Percentiles rank a stretch among this genome's conserved stretches.
These are phyloP conservation scores for Oreochromis spilurus DNA, from an alignment of 2,113 vertebrate genomes.

Conservation along the genomic window DNA sequence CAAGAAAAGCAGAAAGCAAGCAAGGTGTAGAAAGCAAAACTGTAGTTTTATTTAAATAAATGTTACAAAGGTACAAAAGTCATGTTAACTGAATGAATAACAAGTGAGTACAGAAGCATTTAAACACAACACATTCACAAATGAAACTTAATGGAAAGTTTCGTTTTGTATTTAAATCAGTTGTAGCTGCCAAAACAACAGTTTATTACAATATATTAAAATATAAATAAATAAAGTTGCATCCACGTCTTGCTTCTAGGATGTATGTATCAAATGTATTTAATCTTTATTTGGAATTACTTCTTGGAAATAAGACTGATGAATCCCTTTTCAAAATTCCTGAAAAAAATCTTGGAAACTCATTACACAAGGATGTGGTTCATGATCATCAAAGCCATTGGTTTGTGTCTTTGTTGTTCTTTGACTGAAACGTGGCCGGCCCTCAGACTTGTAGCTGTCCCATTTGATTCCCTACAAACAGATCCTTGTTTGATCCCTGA, in stretches of 20 bases:
- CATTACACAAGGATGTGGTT: neutral
- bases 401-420: neutral
- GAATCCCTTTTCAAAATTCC: neutral
- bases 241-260: no score
- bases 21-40: neutral
- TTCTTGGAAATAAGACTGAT: neutral
- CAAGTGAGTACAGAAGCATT: neutral
- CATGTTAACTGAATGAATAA: neutral
- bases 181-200: neutral
- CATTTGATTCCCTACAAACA: neutral
- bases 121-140: neutral
- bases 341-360: neutral
- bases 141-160: neutral
- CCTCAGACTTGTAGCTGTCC: slow-evolving; percentile 23
- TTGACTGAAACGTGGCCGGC: neutral
- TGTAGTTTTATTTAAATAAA: neutral
- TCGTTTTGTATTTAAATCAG: neutral
- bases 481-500: neutral
- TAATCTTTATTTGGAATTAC: neutral
- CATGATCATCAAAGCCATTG: neutral
- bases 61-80: neutral
- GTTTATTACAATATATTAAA: neutral
- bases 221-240: neutral
- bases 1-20: neutral
- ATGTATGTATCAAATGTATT: neutral